These are phyloP conservation scores for Microctenopoma steveboyesi DNA, from an alignment of 2,797 vertebrate genomes.

Conservation along the genomic window DNA sequence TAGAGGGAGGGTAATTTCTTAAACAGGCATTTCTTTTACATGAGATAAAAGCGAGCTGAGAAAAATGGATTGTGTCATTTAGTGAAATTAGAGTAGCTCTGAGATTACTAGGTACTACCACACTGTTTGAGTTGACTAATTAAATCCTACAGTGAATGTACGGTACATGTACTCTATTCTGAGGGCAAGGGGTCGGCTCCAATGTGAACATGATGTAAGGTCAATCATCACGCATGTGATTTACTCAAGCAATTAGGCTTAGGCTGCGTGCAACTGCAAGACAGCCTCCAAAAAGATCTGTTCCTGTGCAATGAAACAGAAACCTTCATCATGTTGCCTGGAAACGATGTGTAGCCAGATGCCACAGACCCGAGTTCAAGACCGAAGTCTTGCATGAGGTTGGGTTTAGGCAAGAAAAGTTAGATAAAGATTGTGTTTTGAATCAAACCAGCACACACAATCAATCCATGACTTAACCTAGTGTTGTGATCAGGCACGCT, in stretches of 20 bases:
- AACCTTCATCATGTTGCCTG: too few species aligned
- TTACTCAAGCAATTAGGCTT: not conserved
- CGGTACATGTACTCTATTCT: not conserved
- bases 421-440: too few species aligned
- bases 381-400: too few species aligned
- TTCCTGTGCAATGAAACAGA: too few species aligned
- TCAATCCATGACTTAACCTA: too few species aligned
- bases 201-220: not conserved
- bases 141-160: constrained; percentile 21
- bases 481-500: too few species aligned
- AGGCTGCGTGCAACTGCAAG: too few species aligned
- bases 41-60: constrained; percentile 25
- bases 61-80: constrained; percentile 37
- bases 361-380: too few species aligned
- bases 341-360: too few species aligned
- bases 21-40: constrained; percentile 30
- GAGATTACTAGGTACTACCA: constrained; percentile 2
- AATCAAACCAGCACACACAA: too few species aligned
- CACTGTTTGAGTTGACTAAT: constrained; percentile 32
- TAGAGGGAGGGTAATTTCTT: constrained; percentile 27
- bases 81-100: constrained; percentile 39
- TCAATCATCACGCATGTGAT: constrained; percentile 7
- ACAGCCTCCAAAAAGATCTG: too few species aligned
- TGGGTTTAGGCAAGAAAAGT: too few species aligned
- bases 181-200: not conserved